phyloP scores from a whole-genome alignment of 2,797 vertebrate species.

The Myotis vivesi region DNA sequence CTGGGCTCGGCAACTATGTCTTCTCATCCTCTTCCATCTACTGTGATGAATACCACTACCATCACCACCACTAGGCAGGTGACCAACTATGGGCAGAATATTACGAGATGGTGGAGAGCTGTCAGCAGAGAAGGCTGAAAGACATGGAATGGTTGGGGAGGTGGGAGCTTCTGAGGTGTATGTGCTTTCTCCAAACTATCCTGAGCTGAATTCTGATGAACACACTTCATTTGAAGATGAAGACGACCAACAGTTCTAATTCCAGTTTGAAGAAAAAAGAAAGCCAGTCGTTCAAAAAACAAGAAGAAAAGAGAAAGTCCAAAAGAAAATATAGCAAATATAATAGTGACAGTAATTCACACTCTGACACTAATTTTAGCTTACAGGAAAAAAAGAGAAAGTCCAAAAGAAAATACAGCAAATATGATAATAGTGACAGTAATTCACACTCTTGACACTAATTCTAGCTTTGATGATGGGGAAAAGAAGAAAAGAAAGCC shows the following conservation, averaged over 20 bases:
- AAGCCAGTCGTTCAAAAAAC: conserved; percentile 50
- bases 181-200: conserved; percentile 89
- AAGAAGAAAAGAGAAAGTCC: conserved; percentile 89
- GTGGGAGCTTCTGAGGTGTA: conserved; percentile 90
- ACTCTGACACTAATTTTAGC: conserved; percentile 85
- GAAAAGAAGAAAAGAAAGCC: conserved; percentile 88
- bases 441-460: conserved; percentile 84
- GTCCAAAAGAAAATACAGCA: conserved; percentile 83
- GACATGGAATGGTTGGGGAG: conserved; percentile 91
- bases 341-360: conserved; percentile 83
- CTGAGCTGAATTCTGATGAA: conserved; percentile 91
- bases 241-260: conserved; percentile 88
- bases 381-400: conserved; percentile 85
- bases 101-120: conserved; percentile 40
- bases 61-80: not conserved
- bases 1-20: rapidly evolving
- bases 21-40: rapidly evolving
- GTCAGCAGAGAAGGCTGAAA: conserved; percentile 84
- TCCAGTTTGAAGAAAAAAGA: conserved; percentile 89
- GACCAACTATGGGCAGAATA: not conserved
- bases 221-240: conserved; percentile 92
- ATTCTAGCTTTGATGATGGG: conserved; percentile 83
- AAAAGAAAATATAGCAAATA: conserved; percentile 91
- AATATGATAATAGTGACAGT: conserved; percentile 83
- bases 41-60: not conserved